A percentile compares a stretch with the other conserved stretches of the same genome.
phyloP scores from a whole-genome alignment of 2,797 vertebrate genomes.

The Sardinella longiceps region DNA sequence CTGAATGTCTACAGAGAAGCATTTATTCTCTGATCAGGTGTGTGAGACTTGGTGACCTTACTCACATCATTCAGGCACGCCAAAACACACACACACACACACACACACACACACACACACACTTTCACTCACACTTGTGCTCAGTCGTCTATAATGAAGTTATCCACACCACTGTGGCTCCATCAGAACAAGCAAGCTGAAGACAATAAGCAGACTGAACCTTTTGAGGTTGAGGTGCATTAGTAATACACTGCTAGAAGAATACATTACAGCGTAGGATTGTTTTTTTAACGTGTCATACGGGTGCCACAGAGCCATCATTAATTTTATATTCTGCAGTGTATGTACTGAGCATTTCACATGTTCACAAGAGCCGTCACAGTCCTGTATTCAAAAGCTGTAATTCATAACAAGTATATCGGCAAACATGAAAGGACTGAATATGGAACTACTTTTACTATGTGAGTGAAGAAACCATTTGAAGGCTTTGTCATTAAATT shows the following conservation, averaged over 20 bases:
- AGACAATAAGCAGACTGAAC: neutral
- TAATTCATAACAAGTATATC: neutral
- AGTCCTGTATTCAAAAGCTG: neutral
- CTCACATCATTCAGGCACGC: neutral
- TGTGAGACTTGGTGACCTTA: neutral
- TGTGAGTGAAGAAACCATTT: neutral
- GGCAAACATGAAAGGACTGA: neutral
- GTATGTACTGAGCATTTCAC: neutral
- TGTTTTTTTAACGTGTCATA: no score
- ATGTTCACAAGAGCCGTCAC: neutral
- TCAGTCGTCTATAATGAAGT: neutral
- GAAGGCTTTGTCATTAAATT: neutral
- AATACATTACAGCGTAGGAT: neutral
- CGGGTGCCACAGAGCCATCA: neutral
- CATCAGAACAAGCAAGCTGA: neutral
- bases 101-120: neutral
- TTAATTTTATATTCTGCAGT: slow-evolving; percentile 31
- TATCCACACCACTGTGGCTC: neutral
- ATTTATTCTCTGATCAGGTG: slow-evolving; percentile 14
- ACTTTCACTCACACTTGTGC: neutral
- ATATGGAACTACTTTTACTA: neutral
- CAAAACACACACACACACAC: neutral
- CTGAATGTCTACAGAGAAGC: neutral
- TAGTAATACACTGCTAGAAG: neutral
- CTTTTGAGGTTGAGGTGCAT: neutral